Conservation (phyloP, 2,888 invertebrate species). For the Oasisia sp. region DNA sequence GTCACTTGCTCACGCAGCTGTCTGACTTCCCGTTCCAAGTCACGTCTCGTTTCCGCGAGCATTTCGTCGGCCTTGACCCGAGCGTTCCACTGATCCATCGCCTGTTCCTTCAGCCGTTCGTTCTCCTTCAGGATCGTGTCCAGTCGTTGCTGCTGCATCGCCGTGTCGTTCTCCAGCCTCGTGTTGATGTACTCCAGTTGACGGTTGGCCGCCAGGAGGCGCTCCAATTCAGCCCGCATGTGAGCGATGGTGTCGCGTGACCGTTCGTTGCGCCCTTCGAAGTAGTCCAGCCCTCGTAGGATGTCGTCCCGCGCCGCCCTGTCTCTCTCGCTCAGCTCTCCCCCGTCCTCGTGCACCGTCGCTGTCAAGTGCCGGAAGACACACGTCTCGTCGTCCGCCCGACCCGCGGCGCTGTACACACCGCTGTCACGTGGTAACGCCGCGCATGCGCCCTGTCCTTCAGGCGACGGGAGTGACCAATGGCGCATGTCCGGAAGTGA, state of each 20-base stretch:
- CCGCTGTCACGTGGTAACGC: slow-evolving; percentile 22
- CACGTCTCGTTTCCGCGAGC: slow-evolving; percentile 22
- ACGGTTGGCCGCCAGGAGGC: not conserved
- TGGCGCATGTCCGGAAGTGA: slow-evolving; percentile 19
- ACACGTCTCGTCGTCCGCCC: not conserved
- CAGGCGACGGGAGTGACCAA: not conserved
- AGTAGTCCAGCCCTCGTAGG: slow-evolving; percentile 30
- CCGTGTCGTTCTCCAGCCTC: slow-evolving; percentile 24
- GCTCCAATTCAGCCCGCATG: slow-evolving; percentile 22
- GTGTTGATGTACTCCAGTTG: slow-evolving; percentile 18
- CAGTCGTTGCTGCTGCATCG: slow-evolving; percentile 18
- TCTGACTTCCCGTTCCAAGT: slow-evolving; percentile 21
- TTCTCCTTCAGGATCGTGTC: slow-evolving; percentile 31
- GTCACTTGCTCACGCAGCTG: not conserved
- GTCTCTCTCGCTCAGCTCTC: slow-evolving; percentile 19
- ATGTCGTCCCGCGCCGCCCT: slow-evolving; percentile 8
- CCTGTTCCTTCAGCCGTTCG: slow-evolving; percentile 28
- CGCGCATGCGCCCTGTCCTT: slow-evolving; percentile 18
- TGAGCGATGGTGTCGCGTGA: slow-evolving; percentile 7
- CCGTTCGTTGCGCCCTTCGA: slow-evolving; percentile 19
- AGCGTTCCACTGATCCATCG: slow-evolving; percentile 27
- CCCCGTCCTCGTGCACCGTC: not conserved
- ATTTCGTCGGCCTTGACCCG: slow-evolving; percentile 32
- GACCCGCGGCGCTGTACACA: not conserved
- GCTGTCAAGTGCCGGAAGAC: not conserved